Conservation (phyloP, 2,113 vertebrate species). For the Poeciliopsis turrubarensis region DNA sequence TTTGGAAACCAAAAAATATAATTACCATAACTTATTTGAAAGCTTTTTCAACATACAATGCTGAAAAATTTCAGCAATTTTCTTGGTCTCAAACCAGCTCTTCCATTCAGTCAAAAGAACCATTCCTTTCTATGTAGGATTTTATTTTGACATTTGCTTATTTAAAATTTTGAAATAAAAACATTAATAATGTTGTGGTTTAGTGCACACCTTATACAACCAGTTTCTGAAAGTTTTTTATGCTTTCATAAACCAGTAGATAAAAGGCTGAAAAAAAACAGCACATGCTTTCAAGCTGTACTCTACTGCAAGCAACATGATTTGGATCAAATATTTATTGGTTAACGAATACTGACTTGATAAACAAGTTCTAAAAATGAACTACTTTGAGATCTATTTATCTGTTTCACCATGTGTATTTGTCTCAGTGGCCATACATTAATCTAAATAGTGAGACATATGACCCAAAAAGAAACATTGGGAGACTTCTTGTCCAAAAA, state of each 20-base stretch:
- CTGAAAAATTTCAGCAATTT: too few relatives aligned
- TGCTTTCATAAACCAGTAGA: neutral
- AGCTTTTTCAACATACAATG: too few relatives aligned
- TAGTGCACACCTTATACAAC: too few relatives aligned
- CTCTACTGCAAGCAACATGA: neutral
- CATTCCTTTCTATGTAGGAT: too few relatives aligned
- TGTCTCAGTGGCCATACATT: neutral
- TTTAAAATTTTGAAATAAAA: too few relatives aligned
- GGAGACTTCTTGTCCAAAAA: neutral
- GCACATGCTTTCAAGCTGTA: neutral
- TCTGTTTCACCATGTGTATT: neutral
- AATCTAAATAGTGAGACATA: neutral
- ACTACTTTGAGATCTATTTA: neutral
- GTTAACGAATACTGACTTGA: constrained; percentile 6
- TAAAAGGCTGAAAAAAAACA: neutral
- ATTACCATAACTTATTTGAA: too few relatives aligned
- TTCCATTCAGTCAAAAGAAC: too few relatives aligned
- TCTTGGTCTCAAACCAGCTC: too few relatives aligned
- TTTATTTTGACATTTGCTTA: too few relatives aligned
- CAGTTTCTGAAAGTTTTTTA: too few relatives aligned
- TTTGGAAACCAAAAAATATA: too few relatives aligned
- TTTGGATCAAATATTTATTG: constrained; percentile 34
- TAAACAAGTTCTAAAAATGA: neutral
- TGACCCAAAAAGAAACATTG: neutral
- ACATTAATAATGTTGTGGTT: too few relatives aligned